Conservation (phyloP, 2,888 invertebrate species). For the Nephrotoma flavescens region DNA sequence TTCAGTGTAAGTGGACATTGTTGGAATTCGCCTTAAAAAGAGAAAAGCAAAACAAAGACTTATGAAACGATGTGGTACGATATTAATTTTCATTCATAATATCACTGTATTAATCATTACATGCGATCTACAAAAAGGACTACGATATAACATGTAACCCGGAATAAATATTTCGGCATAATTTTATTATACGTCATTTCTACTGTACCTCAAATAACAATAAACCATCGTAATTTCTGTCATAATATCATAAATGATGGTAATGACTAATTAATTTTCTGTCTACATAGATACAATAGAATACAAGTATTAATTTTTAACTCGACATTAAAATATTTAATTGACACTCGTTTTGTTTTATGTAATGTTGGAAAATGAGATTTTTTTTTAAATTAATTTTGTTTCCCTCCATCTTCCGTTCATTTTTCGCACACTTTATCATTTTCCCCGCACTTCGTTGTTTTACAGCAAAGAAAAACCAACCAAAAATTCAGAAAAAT, state of each 20-base stretch:
- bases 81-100: too few species aligned
- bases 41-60: too few species aligned
- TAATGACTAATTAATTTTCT: not conserved
- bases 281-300: not conserved
- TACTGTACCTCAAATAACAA: not conserved
- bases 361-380: not conserved
- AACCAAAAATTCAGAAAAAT: not conserved
- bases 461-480: not conserved
- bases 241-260: not conserved
- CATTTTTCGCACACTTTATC: not conserved
- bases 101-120: too few species aligned
- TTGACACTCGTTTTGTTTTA: not conserved
- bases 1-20: too few species aligned
- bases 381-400: not conserved
- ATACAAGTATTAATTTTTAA: not conserved
- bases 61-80: too few species aligned
- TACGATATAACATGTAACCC: too few species aligned
- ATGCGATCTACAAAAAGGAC: too few species aligned
- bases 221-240: not conserved
- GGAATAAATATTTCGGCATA: not conserved
- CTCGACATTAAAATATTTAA: not conserved
- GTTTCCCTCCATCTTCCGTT: not conserved
- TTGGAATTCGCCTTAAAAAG: too few species aligned
- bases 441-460: not conserved
- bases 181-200: not conserved